A percentile compares a stretch with the other conserved stretches of the same genome.
phyloP scores from a whole-genome alignment of 2,797 vertebrate species.

The Macrochelys suwanniensis region DNA sequence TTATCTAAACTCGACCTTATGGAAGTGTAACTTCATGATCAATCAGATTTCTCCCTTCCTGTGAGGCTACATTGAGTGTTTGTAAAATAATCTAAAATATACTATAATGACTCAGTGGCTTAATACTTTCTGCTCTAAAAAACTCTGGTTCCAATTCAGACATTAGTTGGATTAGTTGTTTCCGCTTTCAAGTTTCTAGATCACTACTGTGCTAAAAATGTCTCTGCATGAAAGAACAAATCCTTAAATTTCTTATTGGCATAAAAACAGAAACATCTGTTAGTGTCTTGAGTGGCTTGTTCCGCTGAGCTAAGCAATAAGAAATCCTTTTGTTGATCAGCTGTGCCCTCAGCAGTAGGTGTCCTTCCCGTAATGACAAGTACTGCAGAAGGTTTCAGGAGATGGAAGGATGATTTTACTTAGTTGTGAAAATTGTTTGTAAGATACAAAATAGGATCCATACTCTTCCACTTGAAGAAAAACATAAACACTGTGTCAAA shows the following conservation, averaged over 20 bases:
- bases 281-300: slow-evolving; percentile 10
- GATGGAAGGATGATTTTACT: background rate
- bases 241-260: slow-evolving; percentile 45
- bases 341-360: background rate
- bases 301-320: slow-evolving; percentile 47
- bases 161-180: slow-evolving; percentile 1
- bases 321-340: background rate
- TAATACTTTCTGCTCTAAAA: background rate
- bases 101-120: background rate
- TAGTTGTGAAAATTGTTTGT: background rate
- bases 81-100: background rate
- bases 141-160: background rate
- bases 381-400: background rate
- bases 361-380: background rate
- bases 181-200: slow-evolving; percentile 44
- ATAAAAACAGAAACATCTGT: slow-evolving; percentile 46
- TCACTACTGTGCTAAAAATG: slow-evolving; percentile 28
- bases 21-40: background rate
- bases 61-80: background rate
- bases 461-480: background rate
- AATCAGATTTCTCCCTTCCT: background rate
- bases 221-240: slow-evolving; percentile 40
- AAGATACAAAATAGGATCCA: background rate
- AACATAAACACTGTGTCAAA: background rate
- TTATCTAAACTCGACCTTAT: background rate